Evolutionary conservation across 2,888 invertebrate species (phyloP), one percentile per base, ranked within the genome.

Genomic region (Mechanitis messenoides): DNA sequence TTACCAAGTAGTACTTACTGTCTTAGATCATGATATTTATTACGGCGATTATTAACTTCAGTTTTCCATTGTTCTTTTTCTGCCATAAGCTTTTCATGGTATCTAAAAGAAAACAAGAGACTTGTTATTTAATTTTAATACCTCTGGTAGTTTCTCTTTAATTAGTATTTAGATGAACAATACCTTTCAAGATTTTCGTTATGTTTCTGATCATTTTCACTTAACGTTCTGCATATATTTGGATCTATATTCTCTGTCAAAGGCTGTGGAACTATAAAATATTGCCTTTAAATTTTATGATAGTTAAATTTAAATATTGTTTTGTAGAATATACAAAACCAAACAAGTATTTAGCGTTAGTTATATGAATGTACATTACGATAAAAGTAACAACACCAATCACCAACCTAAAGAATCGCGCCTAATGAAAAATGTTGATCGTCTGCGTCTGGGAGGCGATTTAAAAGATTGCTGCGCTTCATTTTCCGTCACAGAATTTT

Each of bases 41-140:
- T 78, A 65, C 80, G 71, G 66, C 86, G 81, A 53, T 78, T 77
- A 53, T 78, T 83, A 0, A 84, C 84, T 73, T 87, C 86, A 58
- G 76, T 83, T 69, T 87, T 89, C 90, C 89, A 90, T 62, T 80
- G 77, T n/a, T 83, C 81, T 69, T 89, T 87, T 70, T 90, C 90
- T 59, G 68, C 62, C 54, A 84, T 66, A 7, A 90, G 76, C 67
- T 80, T 75, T 33, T 83, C 76, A 69, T 79, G 76, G 72, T 90
- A 90, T 53, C 74, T 74, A 53, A 61, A 70, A 68, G 53, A 53
- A 57, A 56, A 55, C 11, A 55, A 20, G 3, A 6, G 2, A 47
- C 6, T n/a, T 20, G 12, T 47, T n/a, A 5, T n/a, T 47, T 47
- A n/a, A 47, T 28, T 20, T 47, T 6, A 47, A 20, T 6, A 6